phyloP scores from a whole-genome alignment of 2,797 vertebrate species.

The Karalla daura region DNA sequence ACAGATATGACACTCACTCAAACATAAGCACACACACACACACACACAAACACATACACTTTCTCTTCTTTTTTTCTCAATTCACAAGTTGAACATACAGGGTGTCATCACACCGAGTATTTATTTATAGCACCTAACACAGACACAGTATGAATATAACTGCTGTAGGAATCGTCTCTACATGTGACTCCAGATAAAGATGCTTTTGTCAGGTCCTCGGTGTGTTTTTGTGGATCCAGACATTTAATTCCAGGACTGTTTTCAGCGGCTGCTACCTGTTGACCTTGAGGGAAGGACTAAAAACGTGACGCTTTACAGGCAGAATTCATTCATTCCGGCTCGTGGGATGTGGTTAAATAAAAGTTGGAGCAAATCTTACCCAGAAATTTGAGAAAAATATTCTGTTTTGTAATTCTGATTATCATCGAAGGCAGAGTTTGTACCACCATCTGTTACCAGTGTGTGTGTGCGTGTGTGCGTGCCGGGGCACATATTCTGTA shows the following conservation, averaged over 20 bases:
- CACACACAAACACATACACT: too few relatives aligned
- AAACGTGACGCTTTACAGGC: background rate
- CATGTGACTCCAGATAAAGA: conserved; percentile 6
- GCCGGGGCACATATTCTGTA: background rate
- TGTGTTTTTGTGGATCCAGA: conserved; percentile 2
- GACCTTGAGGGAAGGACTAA: conserved; percentile 36
- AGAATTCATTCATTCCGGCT: conserved; percentile 9
- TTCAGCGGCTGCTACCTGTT: background rate
- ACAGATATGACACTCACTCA: conserved; percentile 10
- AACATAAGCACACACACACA: background rate
- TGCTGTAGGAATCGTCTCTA: background rate
- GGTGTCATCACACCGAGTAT: conserved; percentile 42
- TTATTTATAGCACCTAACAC: conserved; percentile 24
- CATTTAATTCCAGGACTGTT: background rate
- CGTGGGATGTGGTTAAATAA: conserved; percentile 4
- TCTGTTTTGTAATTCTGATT: conserved; percentile 44
- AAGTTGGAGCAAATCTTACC: conserved; percentile 6
- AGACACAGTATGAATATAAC: conserved; percentile 17
- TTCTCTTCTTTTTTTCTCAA: background rate
- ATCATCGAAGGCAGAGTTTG: conserved; percentile 34
- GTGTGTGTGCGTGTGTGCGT: background rate
- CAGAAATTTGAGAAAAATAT: conserved; percentile 22
- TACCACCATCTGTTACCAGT: conserved; percentile 45
- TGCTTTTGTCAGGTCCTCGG: background rate
- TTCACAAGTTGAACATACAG: background rate